Evolutionary conservation across 2,113 vertebrate genomes (phyloP).

Genomic region (Crotalus horridus): DNA sequence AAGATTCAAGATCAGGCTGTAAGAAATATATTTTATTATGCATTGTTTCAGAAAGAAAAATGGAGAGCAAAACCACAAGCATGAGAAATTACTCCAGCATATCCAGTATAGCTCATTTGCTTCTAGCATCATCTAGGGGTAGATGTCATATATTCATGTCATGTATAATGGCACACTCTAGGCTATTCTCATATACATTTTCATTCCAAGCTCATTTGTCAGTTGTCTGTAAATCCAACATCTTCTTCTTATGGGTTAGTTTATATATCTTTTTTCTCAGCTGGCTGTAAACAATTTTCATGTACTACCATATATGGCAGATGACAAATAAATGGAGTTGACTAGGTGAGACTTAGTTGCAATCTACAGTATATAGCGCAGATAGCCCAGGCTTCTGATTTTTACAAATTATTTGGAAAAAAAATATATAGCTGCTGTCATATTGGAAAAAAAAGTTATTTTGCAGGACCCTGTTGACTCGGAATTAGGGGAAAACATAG

Average conservation of each 20-base stretch:
- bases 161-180: slow-evolving; percentile 71
- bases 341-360: slow-evolving; percentile 48
- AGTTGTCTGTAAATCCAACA: slow-evolving; percentile 70
- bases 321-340: slow-evolving; percentile 60
- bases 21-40: slow-evolving; percentile 12
- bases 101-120: slow-evolving; percentile 65
- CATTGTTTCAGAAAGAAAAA: slow-evolving; percentile 44
- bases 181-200: slow-evolving; percentile 69
- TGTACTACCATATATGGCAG: slow-evolving; percentile 51
- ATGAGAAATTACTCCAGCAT: slow-evolving; percentile 59
- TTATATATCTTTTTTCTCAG: slow-evolving; percentile 68
- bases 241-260: slow-evolving; percentile 67
- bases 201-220: slow-evolving; percentile 68
- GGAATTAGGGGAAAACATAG: too few species aligned
- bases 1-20: slow-evolving; percentile 22
- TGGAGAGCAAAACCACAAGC: slow-evolving; percentile 21
- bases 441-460: background rate
- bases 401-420: slow-evolving; percentile 31
- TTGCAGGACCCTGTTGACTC: background rate
- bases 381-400: slow-evolving; percentile 42
- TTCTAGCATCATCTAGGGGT: slow-evolving; percentile 63
- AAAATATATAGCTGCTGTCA: slow-evolving; percentile 36
- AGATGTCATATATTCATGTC: slow-evolving; percentile 75
- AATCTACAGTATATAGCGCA: slow-evolving; percentile 26
- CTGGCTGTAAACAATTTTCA: slow-evolving; percentile 73